These are phyloP conservation scores for Escarpia spicata DNA, from an alignment of 2,888 invertebrate genomes.

Conservation along the genomic window DNA sequence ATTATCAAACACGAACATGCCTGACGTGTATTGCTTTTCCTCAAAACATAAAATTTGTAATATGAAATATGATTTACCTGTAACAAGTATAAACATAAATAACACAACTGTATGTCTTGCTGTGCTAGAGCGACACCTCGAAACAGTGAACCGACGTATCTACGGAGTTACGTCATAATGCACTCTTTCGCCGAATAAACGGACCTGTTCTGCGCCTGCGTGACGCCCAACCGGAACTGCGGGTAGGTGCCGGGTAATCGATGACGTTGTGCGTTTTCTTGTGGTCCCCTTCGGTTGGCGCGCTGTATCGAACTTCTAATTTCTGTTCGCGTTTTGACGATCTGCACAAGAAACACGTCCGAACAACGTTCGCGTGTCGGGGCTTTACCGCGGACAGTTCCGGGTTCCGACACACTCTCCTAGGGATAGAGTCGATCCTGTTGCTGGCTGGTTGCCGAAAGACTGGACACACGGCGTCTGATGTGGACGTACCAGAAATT, in stretches of 20 bases:
- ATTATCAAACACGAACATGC: too few species aligned
- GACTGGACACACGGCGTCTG: not conserved
- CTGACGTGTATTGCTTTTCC: too few species aligned
- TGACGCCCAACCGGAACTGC: not conserved
- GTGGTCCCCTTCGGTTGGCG: not conserved
- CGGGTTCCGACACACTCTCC: not conserved
- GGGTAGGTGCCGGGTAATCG: not conserved
- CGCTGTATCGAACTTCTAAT: not conserved
- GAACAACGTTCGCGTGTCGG: not conserved
- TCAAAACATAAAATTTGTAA: too few species aligned
- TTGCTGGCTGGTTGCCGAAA: not conserved
- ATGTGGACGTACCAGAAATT: not conserved
- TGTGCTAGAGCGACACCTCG: too few species aligned
- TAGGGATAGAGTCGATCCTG: not conserved
- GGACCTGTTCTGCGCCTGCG: constrained; percentile 10
- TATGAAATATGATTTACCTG: too few species aligned
- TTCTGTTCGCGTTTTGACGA: not conserved
- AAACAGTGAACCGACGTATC: too few species aligned
- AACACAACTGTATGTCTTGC: too few species aligned
- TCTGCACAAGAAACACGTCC: not conserved
- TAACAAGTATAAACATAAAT: too few species aligned
- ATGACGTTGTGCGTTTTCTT: not conserved
- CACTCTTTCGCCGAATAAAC: not conserved
- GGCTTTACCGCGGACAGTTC: not conserved
- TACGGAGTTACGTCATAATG: not conserved